Percentiles rank a stretch among this genome's conserved stretches.
Evolutionary conservation across 2,797 vertebrate genomes (phyloP).

Genomic region (Rhabdophis nuchalis): DNA sequence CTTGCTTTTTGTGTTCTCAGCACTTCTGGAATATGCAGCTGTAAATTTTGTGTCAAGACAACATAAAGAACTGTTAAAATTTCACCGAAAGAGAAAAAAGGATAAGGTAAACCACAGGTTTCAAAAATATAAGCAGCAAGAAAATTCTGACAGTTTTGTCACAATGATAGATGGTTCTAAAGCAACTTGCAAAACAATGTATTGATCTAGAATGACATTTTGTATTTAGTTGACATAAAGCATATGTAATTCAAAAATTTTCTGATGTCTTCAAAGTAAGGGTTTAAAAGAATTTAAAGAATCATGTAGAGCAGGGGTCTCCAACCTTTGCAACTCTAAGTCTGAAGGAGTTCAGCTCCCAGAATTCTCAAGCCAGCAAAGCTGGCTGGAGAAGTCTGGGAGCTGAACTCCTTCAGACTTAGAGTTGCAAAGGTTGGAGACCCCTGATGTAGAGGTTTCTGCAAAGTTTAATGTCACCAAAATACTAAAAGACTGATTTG

Average conservation of each 20-base stretch:
- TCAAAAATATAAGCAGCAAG: background rate
- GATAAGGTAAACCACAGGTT: constrained; percentile 75
- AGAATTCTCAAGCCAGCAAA: too few species aligned
- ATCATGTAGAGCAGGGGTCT: constrained; percentile 37
- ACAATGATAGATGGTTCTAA: constrained; percentile 8
- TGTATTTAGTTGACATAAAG: constrained; percentile 42
- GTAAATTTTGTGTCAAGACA: constrained; percentile 97
- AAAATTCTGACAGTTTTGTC: background rate
- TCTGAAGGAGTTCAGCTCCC: too few species aligned
- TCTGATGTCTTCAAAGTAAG: constrained; percentile 16
- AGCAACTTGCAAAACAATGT: constrained; percentile 23
- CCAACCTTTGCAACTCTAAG: too few species aligned
- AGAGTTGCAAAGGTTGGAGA: too few species aligned
- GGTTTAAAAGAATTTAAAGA: constrained; percentile 54
- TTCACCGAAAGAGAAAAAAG: constrained; percentile 82
- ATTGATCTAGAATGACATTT: constrained; percentile 19
- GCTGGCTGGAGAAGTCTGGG: too few species aligned
- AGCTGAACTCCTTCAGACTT: too few species aligned
- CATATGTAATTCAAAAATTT: constrained; percentile 42
- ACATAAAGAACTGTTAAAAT: constrained; percentile 91
- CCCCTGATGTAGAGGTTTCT: constrained; percentile 47
- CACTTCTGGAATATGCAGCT: constrained; percentile 92
- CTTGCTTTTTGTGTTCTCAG: constrained; percentile 95
- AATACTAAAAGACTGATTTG: constrained; percentile 13
- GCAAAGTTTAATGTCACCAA: constrained; percentile 34